A percentile compares a stretch with the other conserved stretches of the same genome.
Evolutionary conservation across 2,797 vertebrate genomes (phyloP).

Genomic region (Halcyon smyrnensis): DNA sequence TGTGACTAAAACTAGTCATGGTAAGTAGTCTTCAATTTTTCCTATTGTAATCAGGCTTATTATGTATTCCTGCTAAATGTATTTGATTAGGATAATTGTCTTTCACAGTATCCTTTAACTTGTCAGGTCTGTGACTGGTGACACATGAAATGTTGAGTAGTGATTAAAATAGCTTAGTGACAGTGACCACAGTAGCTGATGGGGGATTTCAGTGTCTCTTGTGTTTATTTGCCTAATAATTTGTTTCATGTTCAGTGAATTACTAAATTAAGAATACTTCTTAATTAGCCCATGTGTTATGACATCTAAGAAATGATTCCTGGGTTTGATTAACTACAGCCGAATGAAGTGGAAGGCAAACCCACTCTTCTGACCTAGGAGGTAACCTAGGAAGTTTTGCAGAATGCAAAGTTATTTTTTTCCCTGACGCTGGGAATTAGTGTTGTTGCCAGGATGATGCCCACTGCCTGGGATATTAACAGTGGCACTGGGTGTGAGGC

Average conservation of each 20-base stretch:
- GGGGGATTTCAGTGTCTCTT: neutral
- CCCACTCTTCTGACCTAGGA: neutral
- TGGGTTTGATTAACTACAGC: slow-evolving; percentile 8
- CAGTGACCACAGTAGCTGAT: slow-evolving; percentile 25
- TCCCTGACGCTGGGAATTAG: neutral
- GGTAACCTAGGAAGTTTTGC: neutral
- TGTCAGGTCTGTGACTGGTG: slow-evolving; percentile 63
- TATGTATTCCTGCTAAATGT: slow-evolving; percentile 3
- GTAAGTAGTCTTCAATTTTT: slow-evolving; percentile 39
- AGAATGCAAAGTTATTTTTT: neutral
- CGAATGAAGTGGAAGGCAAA: neutral
- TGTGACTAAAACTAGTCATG: slow-evolving; percentile 6
- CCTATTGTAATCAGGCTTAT: slow-evolving; percentile 31
- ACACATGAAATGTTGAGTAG: slow-evolving; percentile 40
- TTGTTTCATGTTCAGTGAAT: slow-evolving; percentile 54
- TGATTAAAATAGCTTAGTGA: slow-evolving; percentile 19
- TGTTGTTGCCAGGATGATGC: neutral
- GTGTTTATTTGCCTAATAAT: slow-evolving; percentile 44
- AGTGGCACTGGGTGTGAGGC: neutral
- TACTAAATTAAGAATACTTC: slow-evolving; percentile 38
- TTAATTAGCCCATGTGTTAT: slow-evolving; percentile 46
- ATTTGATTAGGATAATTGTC: slow-evolving; percentile 35
- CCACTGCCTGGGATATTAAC: neutral
- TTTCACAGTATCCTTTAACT: slow-evolving; percentile 53
- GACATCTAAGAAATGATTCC: slow-evolving; percentile 5